Conservation (phyloP, 1,140 invertebrate genomes). For the Trichogramma pretiosum region DNA sequence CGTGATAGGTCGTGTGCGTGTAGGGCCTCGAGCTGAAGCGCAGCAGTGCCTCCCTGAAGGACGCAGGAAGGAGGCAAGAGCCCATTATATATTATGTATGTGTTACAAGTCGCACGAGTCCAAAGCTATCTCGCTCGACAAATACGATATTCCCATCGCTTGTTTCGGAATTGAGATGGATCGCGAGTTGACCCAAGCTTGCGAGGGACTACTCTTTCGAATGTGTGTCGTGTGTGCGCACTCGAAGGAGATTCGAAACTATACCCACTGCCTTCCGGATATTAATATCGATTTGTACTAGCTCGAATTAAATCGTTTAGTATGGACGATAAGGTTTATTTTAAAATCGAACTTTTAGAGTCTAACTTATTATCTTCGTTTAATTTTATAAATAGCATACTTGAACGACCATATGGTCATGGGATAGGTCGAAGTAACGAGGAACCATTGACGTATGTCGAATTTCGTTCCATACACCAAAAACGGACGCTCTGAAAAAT, state of each 20-base stretch:
- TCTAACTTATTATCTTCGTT: not conserved
- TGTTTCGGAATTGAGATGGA: no score
- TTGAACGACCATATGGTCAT: conserved; percentile 85
- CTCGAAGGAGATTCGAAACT: no score
- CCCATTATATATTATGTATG: no score
- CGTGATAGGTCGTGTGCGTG: conserved; percentile 71
- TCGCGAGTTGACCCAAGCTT: no score
- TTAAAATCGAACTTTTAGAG: not conserved
- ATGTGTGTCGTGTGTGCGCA: no score
- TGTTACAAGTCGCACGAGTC: no score
- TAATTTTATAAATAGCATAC: conserved; percentile 31
- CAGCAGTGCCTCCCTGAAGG: conserved; percentile 66
- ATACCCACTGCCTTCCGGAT: no score
- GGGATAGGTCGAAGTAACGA: conserved; percentile 73
- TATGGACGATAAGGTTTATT: no score
- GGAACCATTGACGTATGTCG: conserved; percentile 83
- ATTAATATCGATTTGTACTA: no score
- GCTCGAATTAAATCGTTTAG: no score
- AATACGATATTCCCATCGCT: not conserved
- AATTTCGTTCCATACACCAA: conserved; percentile 84
- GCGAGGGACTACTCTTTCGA: no score
- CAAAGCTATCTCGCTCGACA: not conserved
- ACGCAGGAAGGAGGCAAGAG: no score
- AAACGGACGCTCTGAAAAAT: conserved; percentile 61
- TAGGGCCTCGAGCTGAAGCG: conserved; percentile 85